Evolutionary conservation across 2,113 vertebrate genomes (phyloP).

Genomic region (Microcebus lehilahytsara): DNA sequence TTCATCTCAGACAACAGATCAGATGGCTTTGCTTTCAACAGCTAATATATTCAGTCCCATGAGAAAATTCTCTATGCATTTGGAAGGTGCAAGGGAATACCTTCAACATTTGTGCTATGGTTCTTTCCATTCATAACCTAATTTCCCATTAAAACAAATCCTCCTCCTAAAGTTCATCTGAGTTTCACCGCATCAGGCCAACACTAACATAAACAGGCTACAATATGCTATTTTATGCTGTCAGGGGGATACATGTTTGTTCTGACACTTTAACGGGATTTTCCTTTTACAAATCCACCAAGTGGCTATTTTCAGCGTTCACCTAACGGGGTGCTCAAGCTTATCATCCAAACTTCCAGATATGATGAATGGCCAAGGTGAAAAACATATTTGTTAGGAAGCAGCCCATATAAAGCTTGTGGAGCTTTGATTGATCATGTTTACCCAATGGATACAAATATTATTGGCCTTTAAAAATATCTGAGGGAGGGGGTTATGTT

Average conservation of each 20-base stretch:
- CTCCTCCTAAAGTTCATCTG: neutral
- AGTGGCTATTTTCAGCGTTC: conserved; percentile 19
- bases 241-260: neutral
- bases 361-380: conserved; percentile 52
- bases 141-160: neutral
- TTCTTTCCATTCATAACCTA: neutral
- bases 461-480: conserved; percentile 17
- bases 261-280: neutral
- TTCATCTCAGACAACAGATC: conserved; percentile 11
- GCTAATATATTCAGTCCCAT: neutral
- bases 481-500: neutral
- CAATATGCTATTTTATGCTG: neutral
- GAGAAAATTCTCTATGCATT: neutral
- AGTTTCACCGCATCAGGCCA: neutral
- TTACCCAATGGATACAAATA: conserved; percentile 50
- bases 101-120: neutral
- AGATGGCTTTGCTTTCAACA: neutral
- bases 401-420: neutral
- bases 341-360: conserved; percentile 21
- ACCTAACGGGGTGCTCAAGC: conserved; percentile 17
- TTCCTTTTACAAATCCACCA: conserved; percentile 15
- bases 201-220: neutral
- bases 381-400: conserved; percentile 65
- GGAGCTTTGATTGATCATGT: conserved; percentile 56
- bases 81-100: neutral